Conservation (phyloP, 2,113 vertebrate species). For the Nothobranchius kuhntae region DNA sequence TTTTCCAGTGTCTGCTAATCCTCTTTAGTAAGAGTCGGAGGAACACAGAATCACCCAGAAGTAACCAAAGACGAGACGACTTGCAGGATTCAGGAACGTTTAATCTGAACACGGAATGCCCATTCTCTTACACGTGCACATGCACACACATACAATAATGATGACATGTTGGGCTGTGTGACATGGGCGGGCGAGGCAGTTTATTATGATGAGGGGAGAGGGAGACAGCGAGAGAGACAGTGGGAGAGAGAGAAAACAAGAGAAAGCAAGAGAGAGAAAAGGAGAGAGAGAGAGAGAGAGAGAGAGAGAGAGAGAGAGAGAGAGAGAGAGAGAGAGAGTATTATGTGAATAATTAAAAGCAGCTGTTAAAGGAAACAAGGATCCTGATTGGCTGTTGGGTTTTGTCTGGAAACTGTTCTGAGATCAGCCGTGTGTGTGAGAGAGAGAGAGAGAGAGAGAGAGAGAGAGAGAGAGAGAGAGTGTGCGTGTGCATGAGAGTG, state of each 20-base stretch:
- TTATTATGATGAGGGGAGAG: slow-evolving; percentile 10
- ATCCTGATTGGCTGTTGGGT: slow-evolving; percentile 5
- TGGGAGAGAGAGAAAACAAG: slow-evolving; percentile 25
- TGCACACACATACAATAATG: no score
- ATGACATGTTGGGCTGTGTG: no score
- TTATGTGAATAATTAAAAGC: slow-evolving; percentile 46
- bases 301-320: slow-evolving; percentile 28
- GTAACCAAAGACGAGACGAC: no score
- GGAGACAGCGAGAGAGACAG: slow-evolving; percentile 16
- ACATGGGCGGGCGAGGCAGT: slow-evolving; percentile 8
- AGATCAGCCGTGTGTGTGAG: slow-evolving; percentile 12
- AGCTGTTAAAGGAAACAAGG: slow-evolving; percentile 39
- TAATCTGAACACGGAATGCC: no score
- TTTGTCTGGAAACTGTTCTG: slow-evolving; percentile 30
- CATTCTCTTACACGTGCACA: no score
- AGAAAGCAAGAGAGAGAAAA: no score
- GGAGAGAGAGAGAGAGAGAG: slow-evolving; percentile 17
- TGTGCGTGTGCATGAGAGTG: not conserved
- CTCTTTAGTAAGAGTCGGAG: not conserved
- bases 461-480: no score
- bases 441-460: not conserved
- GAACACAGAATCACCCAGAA: not conserved
- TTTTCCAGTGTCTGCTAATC: slow-evolving; percentile 11
- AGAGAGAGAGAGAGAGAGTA: slow-evolving; percentile 14
- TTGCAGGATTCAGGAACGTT: no score